Base-by-base conservation (phyloP, 2,113 vertebrate species). In the Vimba vimba region DNA sequence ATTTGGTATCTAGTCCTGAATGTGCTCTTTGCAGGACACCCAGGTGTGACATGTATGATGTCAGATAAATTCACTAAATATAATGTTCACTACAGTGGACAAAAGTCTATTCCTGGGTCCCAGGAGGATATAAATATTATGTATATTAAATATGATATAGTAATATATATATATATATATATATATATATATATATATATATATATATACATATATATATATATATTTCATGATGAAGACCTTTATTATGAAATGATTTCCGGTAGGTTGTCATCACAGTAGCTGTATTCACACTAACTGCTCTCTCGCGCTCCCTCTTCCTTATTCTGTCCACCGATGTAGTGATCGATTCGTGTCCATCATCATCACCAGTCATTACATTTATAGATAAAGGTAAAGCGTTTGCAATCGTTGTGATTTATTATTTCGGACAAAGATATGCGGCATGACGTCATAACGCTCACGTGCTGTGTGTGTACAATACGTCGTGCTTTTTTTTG, bases 171-270 rank as follows among this genome's bases (percentile, higher is more conserved):
- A n/a, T n/a, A n/a, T n/a, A n/a, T n/a, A n/a, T n/a, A n/a, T n/a
- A n/a, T n/a, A n/a, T n/a, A n/a, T n/a, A n/a, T n/a, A n/a, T n/a
- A n/a, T n/a, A n/a, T n/a, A n/a, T n/a, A n/a, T n/a, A n/a, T n/a
- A n/a, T n/a, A n/a, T n/a, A n/a, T n/a, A n/a, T n/a, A n/a, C n/a
- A 1, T 55, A 19, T 55, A 17, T 55, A 19, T 21, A 8, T 7
- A 36, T 36, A 1, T 76, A 55, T 55, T 19, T 15, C 8, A 10
- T 8, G 33, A 25, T 13, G 23, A 19, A 6, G 25, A 68, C 62
- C 27, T 68, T 82, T 82, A 82, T 82, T 82, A 30, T 82, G 79
- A 69, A 52, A 69, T 21, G 0, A 33, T 13, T 68, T 69, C 79
- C 62, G 79, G 62, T 45, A 6, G 79, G 8, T 11, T 33, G 6